Base-by-base conservation (phyloP, 2,113 vertebrate genomes). In the Eptesicus fuscus region DNA sequence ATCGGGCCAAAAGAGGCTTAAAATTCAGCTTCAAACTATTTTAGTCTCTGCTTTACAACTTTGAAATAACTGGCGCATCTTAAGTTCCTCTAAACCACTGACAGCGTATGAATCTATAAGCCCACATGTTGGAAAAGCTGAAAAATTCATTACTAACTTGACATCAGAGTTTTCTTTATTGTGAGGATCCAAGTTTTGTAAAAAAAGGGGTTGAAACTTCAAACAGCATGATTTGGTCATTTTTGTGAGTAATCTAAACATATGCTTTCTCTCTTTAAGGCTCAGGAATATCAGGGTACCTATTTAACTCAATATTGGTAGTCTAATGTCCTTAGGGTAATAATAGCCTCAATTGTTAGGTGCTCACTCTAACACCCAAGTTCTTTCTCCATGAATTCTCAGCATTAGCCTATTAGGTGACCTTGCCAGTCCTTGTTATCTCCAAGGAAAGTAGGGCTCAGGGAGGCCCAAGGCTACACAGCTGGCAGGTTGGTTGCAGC, bases 1-100 rank as follows among this genome's bases (percentile, higher is more conserved):
- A 97, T 96, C 96, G 11, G 91, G 92, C 95, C 96, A 97, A 96
- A 96, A 97, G 96, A 96, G 95, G 92, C 94, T 96, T 96, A 96
- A 95, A 96, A 96, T 97, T 95, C 90, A 96, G 42, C 88, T 96
- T 95, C 82, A 22, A 74, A 83, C 95, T 97, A 97, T 96, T 97
- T 95, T 85, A 65, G 96, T 96, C 90, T 79, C 12, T 14, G 35
- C 95, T 94, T 90, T 86, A 61, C 90, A 59, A 73, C 73, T 88
- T n/a, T 93, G 92, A 93, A 92, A 82, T 92, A 83, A 90, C 88
- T 74, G 87, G 67, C 84, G 42, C 88, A 76, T 90, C 94, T 91
- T 86, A 47, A 91, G 95, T 70, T 51, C 76, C 93, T 90, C 74
- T 91, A 76, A 69, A 47, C 56, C 79, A 61, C 95, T 12, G 12